Evolutionary conservation across 2,113 vertebrate genomes (phyloP), one percentile per base, ranked within the genome.

Genomic region (Cynocephalus volans): DNA sequence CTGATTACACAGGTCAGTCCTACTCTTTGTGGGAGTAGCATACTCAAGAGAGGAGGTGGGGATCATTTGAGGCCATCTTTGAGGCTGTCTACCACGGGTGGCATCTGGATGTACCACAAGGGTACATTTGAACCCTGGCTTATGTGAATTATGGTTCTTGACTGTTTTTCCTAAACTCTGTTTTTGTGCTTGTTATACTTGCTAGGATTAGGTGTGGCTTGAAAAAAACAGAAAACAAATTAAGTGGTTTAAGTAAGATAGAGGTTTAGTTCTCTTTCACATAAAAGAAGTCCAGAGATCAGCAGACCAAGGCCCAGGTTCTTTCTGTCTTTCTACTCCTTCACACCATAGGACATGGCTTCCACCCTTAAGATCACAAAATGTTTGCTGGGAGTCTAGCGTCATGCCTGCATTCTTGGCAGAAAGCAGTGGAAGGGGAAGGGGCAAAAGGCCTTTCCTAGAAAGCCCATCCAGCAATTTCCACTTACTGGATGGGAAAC

Each of bases 191-290:
- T n/a, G 33, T 12, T 69, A 50, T 95, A 76, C 23, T 36, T 54
- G 54, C 45, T 92, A 91, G 33, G 26, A 86, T 86, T 79, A 81
- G 64, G 17, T n/a, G 11, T 83, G 50, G 48, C 31, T 76, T 6
- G 41, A 56, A 76, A 75, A 88, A 88, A 82, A 88, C 50, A 79
- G 58, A 96, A 96, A 89, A 89, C 7, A 8, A 95, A 89, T 67
- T 33, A 73, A 88, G 56, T 41, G 54, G 19, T 72, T 84, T 89
- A 31, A 73, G 73, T n/a, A 48, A 81, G n/a, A 73, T 21, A 87
- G 28, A 87, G 36, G 70, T 65, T 81, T 81, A n/a, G 77, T 92
- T 83, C 15, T 96, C 19, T 93, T 84, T 93, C 41, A 56, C 19
- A 70, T 45, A 33, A 75, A 90, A 81, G 21, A 80, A 93, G 79